Evolutionary conservation across 2,888 invertebrate species (phyloP).

Genomic region (Helleia helle): DNA sequence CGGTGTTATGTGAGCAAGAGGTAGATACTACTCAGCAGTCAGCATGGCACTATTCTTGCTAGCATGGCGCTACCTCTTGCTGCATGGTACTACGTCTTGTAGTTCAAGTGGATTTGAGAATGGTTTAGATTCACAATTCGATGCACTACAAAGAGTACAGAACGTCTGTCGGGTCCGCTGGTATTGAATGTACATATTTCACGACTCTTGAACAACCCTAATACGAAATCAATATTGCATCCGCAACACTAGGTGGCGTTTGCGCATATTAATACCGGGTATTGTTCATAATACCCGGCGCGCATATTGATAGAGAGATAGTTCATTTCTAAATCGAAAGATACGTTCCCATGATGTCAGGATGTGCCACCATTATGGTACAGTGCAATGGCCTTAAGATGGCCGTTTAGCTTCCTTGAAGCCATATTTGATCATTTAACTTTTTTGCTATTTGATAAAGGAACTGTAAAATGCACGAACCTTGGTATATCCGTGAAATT

Average conservation of each 20-base stretch:
- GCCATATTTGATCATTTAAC: constrained; percentile 5
- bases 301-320: constrained; percentile 46
- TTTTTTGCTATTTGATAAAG: constrained; percentile 2
- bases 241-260: constrained; percentile 26
- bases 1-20: no score
- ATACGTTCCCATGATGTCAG: constrained; percentile 37
- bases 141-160: no score
- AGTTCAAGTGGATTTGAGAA: no score
- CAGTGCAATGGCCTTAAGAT: constrained; percentile 6
- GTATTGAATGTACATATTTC: no score
- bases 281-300: constrained; percentile 36
- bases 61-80: no score
- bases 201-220: not conserved
- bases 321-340: constrained; percentile 34
- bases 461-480: no score
- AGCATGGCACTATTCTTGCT: no score
- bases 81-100: no score
- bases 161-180: no score
- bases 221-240: constrained; percentile 31
- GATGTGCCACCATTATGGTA: constrained; percentile 20
- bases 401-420: constrained; percentile 8
- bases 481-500: no score
- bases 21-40: no score
- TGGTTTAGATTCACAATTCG: no score
- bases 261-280: constrained; percentile 35